Conservation (phyloP, 1,140 invertebrate genomes). For the Trichomalopsis sarcophagae region DNA sequence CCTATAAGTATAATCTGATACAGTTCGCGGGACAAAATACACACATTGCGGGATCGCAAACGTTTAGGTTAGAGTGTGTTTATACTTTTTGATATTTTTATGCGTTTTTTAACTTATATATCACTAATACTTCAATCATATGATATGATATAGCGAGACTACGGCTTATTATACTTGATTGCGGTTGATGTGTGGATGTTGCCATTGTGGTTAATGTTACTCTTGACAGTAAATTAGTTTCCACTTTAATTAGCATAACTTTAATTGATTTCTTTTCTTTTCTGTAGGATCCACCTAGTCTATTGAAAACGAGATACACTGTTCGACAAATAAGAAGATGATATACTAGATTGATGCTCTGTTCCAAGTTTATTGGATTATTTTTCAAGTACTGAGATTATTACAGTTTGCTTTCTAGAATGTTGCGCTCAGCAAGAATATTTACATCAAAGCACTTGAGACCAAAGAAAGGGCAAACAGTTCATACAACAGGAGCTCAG, state of each 20-base stretch:
- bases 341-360: background rate
- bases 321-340: background rate
- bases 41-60: background rate
- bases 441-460: constrained; percentile 3
- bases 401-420: constrained; percentile 3
- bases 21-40: background rate
- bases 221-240: background rate
- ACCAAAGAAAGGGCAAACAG: background rate
- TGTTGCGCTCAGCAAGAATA: constrained; percentile 37
- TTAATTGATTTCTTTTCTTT: background rate
- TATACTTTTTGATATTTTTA: constrained; percentile 17
- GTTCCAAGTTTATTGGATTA: background rate
- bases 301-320: background rate
- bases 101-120: background rate
- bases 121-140: background rate
- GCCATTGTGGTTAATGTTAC: background rate
- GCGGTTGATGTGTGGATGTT: background rate
- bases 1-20: too few relatives aligned
- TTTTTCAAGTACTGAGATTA: background rate
- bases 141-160: background rate
- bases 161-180: background rate
- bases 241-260: background rate
- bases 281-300: background rate
- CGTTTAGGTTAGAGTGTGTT: background rate
- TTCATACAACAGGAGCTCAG: constrained; percentile 25